phyloP scores from a whole-genome alignment of 2,797 vertebrate genomes.

The Xerus rutilus region DNA sequence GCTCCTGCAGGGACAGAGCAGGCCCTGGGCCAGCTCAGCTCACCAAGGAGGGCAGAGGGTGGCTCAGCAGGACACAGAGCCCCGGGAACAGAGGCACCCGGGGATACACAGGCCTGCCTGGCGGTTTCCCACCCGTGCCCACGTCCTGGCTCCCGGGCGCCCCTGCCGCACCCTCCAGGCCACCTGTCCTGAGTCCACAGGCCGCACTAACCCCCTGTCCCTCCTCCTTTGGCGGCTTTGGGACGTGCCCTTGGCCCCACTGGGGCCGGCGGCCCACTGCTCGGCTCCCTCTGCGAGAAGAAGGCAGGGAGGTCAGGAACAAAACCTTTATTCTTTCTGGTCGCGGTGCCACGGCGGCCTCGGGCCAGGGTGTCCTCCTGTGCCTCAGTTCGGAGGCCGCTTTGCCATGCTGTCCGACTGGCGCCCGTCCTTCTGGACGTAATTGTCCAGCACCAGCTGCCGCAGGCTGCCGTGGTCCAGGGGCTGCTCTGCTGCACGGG shows the following conservation, averaged over 20 bases:
- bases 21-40: too few species aligned
- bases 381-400: accelerated
- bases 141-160: too few species aligned
- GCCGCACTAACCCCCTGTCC: too few species aligned
- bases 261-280: accelerated
- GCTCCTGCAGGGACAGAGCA: too few species aligned
- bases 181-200: too few species aligned
- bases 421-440: accelerated
- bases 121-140: too few species aligned
- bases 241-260: accelerated
- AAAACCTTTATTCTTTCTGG: slow-evolving; percentile 68
- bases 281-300: not conserved
- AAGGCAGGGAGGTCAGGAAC: not conserved
- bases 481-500: slow-evolving; percentile 73
- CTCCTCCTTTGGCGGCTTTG: not conserved
- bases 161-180: too few species aligned
- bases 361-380: accelerated
- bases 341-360: not conserved
- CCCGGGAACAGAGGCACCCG: too few species aligned
- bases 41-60: too few species aligned
- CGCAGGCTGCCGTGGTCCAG: slow-evolving; percentile 73
- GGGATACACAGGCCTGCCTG: too few species aligned
- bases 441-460: slow-evolving; percentile 62
- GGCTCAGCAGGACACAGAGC: too few species aligned
- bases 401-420: accelerated